Evolutionary conservation across 2,113 vertebrate species (phyloP), one percentile per base, ranked within the genome.

Genomic region (Patagioenas fasciata): DNA sequence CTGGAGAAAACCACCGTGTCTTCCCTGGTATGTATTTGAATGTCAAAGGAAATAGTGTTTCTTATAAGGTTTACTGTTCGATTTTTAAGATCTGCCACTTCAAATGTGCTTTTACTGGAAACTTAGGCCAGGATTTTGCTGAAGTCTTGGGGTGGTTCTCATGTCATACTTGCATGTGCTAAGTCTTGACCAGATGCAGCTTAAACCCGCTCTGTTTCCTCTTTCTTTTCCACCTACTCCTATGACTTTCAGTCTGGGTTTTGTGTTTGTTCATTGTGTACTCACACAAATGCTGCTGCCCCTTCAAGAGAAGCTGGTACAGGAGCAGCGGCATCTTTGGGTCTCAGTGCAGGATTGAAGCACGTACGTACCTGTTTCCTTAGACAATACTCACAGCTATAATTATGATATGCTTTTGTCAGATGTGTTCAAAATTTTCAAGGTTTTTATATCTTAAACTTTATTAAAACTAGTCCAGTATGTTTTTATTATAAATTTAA

Each of bases 361-460:
- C 31, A 2, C 1, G 0, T 36, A 1, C 7, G 16, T 40, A 6
- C 34, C 47, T 10, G 2, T 50, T 74, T 31, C n/a, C 48, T 24
- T 72, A 54, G 20, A 16, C 47, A 29, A 0, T 51, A 12, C 19
- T 72, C 9, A 9, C 31, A 78, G n/a, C 28, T 60, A 0, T 42
- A 56, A 21, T 34, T 73, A 10, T 11, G 7, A 4, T 48, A 17
- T 9, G 32, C 3, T 56, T 64, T 90, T 90, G 17, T 21, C 26
- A 83, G 28, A 10, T 44, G 9, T 32, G 8, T 58, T 81, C 71
- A 6, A 8, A 19, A 19, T 48, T 65, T 78, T 40, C 7, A 7
- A 15, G 13, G 13, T 13, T 66, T 65, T 71, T 31, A 1, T 73
- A 5, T 38, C 15, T 42, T 36, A 38, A 72, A 32, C 4, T 4